Conservation (phyloP, 2,113 vertebrate species). For the Strigops habroptila region DNA sequence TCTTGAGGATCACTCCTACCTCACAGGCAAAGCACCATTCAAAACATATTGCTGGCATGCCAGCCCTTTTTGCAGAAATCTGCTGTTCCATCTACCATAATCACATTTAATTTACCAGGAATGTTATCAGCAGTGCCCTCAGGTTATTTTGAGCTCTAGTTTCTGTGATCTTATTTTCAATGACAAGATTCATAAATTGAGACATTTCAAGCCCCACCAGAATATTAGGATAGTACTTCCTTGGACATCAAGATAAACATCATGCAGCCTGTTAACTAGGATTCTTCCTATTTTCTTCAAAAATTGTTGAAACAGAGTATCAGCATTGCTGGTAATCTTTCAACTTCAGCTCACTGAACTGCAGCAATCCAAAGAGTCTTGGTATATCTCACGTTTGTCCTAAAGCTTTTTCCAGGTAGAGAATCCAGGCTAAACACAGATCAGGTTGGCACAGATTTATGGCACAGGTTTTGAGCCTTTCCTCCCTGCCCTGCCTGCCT, state of each 20-base stretch:
- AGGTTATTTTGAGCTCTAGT: not conserved
- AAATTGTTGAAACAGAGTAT: not conserved
- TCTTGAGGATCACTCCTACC: not conserved
- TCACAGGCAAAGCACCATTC: not conserved
- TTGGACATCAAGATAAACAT: not conserved
- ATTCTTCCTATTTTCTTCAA: not conserved
- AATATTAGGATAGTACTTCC: not conserved
- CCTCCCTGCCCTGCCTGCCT: no score
- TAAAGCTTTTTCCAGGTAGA: not conserved
- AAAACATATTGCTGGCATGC: not conserved
- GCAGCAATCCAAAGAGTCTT: not conserved
- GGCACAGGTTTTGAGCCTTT: not conserved
- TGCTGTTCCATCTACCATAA: not conserved
- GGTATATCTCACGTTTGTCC: not conserved
- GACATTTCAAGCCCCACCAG: not conserved
- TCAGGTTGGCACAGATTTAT: not conserved
- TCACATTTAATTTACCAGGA: not conserved
- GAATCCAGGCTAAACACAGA: not conserved
- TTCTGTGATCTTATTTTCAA: not conserved
- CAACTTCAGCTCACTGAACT: not conserved
- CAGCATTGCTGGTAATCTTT: not conserved
- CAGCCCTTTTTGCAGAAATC: not conserved
- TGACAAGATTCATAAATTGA: not conserved
- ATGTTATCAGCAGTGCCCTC: not conserved
- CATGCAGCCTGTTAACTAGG: not conserved